Evolutionary conservation across 2,113 vertebrate species (phyloP), one percentile per base, ranked within the genome.

Genomic region (Sardina pilchardus): DNA sequence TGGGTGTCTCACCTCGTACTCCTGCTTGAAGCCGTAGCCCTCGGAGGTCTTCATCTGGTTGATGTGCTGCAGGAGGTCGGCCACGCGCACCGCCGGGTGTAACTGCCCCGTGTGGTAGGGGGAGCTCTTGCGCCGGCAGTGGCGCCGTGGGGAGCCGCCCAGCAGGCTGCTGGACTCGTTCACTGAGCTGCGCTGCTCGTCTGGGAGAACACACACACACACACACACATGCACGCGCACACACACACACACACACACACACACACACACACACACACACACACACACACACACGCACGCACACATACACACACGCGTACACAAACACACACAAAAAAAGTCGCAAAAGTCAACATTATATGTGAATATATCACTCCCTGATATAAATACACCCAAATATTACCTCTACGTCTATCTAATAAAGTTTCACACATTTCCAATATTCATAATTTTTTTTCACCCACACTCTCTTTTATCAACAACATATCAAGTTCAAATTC

Each of bases 21-120:
- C 98, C 88, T 99, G 97, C 89, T 98, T 99, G 95, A 99, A 99
- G 91, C 98, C 97, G 0, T 99, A 99, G n/a, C 97, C 97, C 90
- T 99, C 96, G 0, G 96, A 96, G 0, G 97, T 98, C 92, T 99
- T 99, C 98, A 99, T 99, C 94, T 99, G 98, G 94, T 97, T 98
- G 95, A 99, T 99, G 87, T 99, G 97, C 91, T 99, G 97, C 12
- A 99, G 96, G 10, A 99, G 97, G 91, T 99, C 97, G 0, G 97
- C 97, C 87, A 99, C 97, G 0, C 97, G 94, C 44, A 99, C 97
- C 0, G 98, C 98, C 0, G 97, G 98, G 88, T 98, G 97, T 67
- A 99, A 96, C 94, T 99, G 97, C 39, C 97, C 98, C 0, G 97
- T 98, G 94, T 98, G 97, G 86, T 98, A 99, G 0, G 97, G 97